Evolutionary conservation across 2,797 vertebrate species (phyloP).

Genomic region (Furcifer pardalis): DNA sequence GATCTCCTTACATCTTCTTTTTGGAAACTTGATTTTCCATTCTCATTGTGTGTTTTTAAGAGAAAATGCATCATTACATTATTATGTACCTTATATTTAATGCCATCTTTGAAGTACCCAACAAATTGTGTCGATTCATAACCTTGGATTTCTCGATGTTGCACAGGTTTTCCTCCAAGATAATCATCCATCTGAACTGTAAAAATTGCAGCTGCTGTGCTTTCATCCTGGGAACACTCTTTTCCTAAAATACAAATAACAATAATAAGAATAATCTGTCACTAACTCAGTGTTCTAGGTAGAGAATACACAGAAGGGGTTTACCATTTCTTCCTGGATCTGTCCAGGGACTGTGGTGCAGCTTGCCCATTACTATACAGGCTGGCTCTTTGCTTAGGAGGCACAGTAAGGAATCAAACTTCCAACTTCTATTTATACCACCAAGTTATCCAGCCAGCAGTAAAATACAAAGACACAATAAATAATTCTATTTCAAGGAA

Average conservation of each 20-base stretch:
- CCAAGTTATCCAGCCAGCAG: no score
- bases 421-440: conserved; percentile 1
- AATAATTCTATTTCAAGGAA: no score
- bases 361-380: no score
- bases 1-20: background rate
- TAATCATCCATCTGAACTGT: conserved; percentile 90
- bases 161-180: conserved; percentile 88
- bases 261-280: no score
- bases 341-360: no score
- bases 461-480: no score
- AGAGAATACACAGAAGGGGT: no score
- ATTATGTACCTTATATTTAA: conserved; percentile 87
- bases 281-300: no score
- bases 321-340: no score
- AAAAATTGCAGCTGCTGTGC: conserved; percentile 87
- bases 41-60: background rate
- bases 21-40: background rate
- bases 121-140: conserved; percentile 88
- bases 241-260: conserved; percentile 76
- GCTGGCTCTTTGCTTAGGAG: no score
- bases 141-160: conserved; percentile 88
- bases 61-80: background rate
- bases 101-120: conserved; percentile 89
- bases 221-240: conserved; percentile 91
- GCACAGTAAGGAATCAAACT: no score